Evolutionary conservation across 2,113 vertebrate species (phyloP), one percentile per base, ranked within the genome.

Genomic region (Rafetus swinhoei): DNA sequence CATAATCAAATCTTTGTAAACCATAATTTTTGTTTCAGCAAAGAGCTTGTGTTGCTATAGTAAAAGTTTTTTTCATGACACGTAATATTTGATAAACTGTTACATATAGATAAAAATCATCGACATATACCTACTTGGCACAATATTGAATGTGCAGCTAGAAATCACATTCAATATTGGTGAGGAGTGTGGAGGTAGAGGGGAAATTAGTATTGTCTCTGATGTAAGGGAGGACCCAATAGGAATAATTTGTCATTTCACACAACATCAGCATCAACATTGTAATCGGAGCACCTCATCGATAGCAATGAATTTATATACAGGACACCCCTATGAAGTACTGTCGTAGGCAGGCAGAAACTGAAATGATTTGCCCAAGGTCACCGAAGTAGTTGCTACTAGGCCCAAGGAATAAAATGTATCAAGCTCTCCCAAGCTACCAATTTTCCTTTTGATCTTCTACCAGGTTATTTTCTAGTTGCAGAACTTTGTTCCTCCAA

Each of bases 361-460:
- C 7, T 80, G 18, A 93, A 93, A 8, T 56, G 13, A 86, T 90
- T 57, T 69, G 60, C 77, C n/a, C 25, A 65, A 35, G 87, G 32
- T 53, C 85, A 25, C 4, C 10, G 29, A 54, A 29, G 24, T 79
- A 69, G 16, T 85, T 93, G 94, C 81, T 72, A 52, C 35, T 25
- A 76, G 72, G n/a, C 35, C 9, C 35, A 12, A 45, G 10, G 72
- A 76, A 76, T 76, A 45, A 76, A 76, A 76, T 22, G 35, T 39
- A 74, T 45, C 35, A 22, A 12, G 19, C 21, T 13, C 22, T 22
- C 52, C 25, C 59, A 57, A 82, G 27, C 0, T 1, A 14, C 4
- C 25, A 80, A 21, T 65, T 77, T 53, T 15, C 39, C 39, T 79
- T 87, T 81, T 82, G 18, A 55, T 87, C 57, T 60, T 79, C 74